phyloP scores from a whole-genome alignment of 2,888 invertebrate genomes.

The Chrysolina americana region DNA sequence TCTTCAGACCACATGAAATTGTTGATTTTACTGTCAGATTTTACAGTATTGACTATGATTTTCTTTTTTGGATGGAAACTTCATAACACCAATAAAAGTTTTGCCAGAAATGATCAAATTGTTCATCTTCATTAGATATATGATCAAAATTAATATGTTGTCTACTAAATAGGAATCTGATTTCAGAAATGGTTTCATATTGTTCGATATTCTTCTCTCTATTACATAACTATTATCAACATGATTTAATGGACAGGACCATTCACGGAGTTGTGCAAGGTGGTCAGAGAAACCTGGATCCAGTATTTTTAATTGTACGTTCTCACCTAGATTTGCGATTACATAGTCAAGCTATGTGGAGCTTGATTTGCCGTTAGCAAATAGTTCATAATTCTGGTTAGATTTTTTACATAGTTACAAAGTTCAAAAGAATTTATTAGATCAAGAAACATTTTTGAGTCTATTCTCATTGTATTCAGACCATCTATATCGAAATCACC shows the following conservation, averaged over 20 bases:
- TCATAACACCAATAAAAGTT: too few species aligned
- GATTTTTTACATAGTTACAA: too few species aligned
- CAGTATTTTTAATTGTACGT: neutral
- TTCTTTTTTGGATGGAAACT: too few species aligned
- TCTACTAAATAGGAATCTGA: neutral
- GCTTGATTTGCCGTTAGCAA: too few species aligned
- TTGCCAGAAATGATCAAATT: too few species aligned
- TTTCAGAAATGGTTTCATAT: neutral
- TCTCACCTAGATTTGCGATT: too few species aligned
- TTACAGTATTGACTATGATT: too few species aligned
- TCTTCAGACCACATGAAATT: too few species aligned
- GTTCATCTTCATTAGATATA: neutral
- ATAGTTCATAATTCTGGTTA: too few species aligned
- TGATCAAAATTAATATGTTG: neutral
- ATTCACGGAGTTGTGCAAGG: conserved; percentile 7
- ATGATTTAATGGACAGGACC: conserved; percentile 3
- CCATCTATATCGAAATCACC: neutral
- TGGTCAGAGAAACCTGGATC: conserved; percentile 26
- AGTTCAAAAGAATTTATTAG: conserved; percentile 8
- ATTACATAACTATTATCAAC: neutral
- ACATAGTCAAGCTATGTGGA: too few species aligned
- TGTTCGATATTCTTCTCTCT: conserved; percentile 3
- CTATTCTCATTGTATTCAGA: neutral
- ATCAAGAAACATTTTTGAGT: neutral
- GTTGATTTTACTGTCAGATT: too few species aligned